phyloP scores from a whole-genome alignment of 1,140 invertebrate genomes.

The Neodiprion fabricii region DNA sequence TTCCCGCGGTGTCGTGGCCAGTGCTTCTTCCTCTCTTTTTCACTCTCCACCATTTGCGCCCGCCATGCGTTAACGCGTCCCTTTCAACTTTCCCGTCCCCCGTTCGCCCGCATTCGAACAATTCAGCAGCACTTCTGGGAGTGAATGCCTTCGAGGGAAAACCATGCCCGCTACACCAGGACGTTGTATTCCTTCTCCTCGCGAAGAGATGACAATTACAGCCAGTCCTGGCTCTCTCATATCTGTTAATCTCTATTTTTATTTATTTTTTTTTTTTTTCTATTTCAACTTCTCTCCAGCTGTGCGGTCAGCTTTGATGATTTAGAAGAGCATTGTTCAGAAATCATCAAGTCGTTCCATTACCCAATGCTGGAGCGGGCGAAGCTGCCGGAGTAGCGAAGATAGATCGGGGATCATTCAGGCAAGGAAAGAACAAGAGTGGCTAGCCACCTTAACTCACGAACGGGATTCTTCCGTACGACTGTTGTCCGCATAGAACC shows the following conservation, averaged over 20 bases:
- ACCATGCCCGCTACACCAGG: not conserved
- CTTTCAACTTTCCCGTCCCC: not conserved
- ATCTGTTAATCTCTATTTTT: not conserved
- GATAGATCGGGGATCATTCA: not conserved
- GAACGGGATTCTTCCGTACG: no score
- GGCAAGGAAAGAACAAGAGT: not conserved
- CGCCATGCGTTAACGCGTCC: not conserved
- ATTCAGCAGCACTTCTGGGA: not conserved
- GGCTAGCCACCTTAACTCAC: not conserved
- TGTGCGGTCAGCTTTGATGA: not conserved
- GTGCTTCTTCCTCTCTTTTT: not conserved
- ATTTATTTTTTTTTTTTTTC: not conserved
- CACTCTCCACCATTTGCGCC: not conserved
- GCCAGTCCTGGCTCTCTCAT: not conserved
- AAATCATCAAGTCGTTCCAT: not conserved
- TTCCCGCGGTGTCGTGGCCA: not conserved
- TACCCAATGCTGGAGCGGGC: not conserved
- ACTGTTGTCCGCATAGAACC: no score
- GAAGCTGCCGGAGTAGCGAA: not conserved
- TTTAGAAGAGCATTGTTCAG: not conserved
- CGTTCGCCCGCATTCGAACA: constrained; percentile 7
- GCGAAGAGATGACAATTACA: not conserved
- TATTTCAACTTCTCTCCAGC: not conserved
- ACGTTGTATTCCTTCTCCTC: not conserved
- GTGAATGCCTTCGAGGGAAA: not conserved